These are phyloP conservation scores for Poecilia picta DNA, from an alignment of 2,797 vertebrate genomes.

Conservation along the genomic window DNA sequence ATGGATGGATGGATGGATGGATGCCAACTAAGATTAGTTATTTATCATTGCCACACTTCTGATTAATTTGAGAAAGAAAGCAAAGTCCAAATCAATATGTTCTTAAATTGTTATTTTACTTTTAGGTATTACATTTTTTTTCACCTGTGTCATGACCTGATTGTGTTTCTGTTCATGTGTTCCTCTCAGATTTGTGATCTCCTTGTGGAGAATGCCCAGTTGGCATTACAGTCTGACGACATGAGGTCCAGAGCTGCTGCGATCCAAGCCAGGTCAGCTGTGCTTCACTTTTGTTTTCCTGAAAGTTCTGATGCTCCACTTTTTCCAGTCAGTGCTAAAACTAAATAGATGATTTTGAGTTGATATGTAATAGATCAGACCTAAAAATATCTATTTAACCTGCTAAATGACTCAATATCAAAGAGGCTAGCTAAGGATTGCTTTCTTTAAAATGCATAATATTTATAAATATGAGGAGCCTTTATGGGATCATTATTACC, in stretches of 20 bases:
- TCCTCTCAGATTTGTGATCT: constrained; percentile 71
- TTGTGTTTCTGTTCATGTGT: constrained; percentile 4
- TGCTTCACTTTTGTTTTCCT: constrained; percentile 30
- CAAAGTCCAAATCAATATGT: neutral
- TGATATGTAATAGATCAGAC: neutral
- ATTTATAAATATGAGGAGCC: neutral
- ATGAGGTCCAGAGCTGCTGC: constrained; percentile 69
- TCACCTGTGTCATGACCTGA: neutral
- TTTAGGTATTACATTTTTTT: neutral
- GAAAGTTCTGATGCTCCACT: constrained; percentile 8
- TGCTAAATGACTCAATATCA: neutral
- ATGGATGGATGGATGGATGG: neutral
- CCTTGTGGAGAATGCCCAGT: constrained; percentile 75
- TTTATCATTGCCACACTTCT: neutral
- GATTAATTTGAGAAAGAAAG: neutral
- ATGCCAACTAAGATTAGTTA: neutral
- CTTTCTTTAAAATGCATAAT: neutral
- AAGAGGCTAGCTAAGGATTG: too few relatives aligned
- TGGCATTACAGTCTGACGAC: constrained; percentile 73
- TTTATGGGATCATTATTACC: neutral
- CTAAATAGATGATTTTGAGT: neutral
- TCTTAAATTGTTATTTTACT: neutral
- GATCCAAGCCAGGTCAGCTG: constrained; percentile 76
- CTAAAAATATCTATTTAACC: neutral
- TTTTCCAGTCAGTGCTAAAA: neutral